A percentile compares a stretch with the other conserved stretches of the same genome.
These are phyloP conservation scores for Drosophila paulistorum DNA, from an alignment of 1,140 invertebrate species.

Conservation along the genomic window DNA sequence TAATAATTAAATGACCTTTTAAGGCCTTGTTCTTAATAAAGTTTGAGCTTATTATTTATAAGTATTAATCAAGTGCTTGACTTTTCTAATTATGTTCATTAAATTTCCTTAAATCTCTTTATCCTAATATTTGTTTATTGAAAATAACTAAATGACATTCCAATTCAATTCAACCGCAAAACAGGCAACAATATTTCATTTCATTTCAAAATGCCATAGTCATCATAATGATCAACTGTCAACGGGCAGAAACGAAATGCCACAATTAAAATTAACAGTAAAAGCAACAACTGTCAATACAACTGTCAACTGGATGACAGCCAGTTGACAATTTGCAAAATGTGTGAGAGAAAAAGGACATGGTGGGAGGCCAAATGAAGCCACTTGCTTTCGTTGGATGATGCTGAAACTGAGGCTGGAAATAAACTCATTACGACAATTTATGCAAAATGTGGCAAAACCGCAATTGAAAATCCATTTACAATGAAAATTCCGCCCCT, in stretches of 20 bases:
- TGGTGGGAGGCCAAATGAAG: constrained; percentile 51
- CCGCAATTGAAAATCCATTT: constrained; percentile 83
- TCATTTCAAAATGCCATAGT: constrained; percentile 10
- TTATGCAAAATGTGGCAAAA: constrained; percentile 79
- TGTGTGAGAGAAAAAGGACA: constrained; percentile 31
- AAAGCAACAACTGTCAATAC: constrained; percentile 72
- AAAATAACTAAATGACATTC: constrained; percentile 37
- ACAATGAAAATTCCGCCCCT: constrained; percentile 73
- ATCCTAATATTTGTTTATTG: not conserved
- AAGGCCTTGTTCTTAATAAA: no score
- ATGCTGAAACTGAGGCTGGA: constrained; percentile 27
- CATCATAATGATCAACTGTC: constrained; percentile 42
- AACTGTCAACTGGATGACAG: constrained; percentile 66
- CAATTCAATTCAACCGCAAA: constrained; percentile 29
- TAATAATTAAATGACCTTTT: no score
- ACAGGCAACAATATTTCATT: constrained; percentile 34
- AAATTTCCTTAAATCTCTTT: not conserved
- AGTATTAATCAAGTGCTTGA: no score
- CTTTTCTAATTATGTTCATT: no score
- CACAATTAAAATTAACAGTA: constrained; percentile 75
- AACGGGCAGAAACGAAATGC: constrained; percentile 33
- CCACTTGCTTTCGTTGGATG: constrained; percentile 44
- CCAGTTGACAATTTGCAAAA: constrained; percentile 71
- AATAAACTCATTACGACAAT: constrained; percentile 81
- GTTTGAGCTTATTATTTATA: no score